Evolutionary conservation across 2,113 vertebrate species (phyloP).

Genomic region (Caloenas nicobarica): DNA sequence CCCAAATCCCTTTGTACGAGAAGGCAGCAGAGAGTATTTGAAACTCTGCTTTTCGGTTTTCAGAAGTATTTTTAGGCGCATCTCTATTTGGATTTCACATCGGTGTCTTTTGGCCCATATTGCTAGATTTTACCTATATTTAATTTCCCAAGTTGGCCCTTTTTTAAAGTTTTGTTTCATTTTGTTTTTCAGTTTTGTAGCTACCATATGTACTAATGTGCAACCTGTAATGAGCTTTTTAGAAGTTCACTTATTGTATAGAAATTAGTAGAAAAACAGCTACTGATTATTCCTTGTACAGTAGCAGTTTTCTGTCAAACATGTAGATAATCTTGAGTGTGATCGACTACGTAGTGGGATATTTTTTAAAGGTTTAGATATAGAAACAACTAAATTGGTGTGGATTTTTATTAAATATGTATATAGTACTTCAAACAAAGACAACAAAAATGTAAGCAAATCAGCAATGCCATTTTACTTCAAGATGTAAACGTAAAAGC

Average conservation of each 20-base stretch:
- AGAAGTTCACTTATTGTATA: background rate
- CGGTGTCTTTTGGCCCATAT: background rate
- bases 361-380: background rate
- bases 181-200: background rate
- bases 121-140: background rate
- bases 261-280: background rate
- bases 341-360: background rate
- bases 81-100: background rate
- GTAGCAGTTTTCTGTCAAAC: background rate
- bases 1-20: background rate
- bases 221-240: background rate
- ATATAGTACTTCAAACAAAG: background rate
- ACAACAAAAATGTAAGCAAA: background rate
- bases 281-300: background rate
- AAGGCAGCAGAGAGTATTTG: background rate
- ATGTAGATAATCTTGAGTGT: background rate
- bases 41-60: background rate
- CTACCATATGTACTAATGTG: accelerated
- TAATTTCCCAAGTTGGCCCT: background rate
- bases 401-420: background rate
- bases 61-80: background rate
- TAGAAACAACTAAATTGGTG: background rate
- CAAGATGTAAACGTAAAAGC: background rate
- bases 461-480: background rate
- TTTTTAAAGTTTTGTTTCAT: background rate